phyloP scores from a whole-genome alignment of 2,113 vertebrate genomes.

The Eulacestoma nigropectus region DNA sequence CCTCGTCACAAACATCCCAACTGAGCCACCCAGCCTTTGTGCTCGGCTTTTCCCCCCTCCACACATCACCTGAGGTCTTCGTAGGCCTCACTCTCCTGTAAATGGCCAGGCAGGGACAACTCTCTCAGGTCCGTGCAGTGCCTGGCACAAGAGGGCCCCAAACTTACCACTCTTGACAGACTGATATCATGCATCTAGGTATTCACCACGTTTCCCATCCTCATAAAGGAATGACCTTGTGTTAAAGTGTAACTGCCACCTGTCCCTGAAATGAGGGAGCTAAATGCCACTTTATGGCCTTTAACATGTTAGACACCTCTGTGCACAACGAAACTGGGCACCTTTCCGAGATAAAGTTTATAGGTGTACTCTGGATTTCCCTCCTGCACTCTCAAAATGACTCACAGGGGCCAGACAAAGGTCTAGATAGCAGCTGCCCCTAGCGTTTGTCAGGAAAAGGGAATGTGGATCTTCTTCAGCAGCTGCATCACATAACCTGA shows the following conservation, averaged over 20 bases:
- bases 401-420: neutral
- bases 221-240: neutral
- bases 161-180: neutral
- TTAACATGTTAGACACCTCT: neutral
- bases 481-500: neutral
- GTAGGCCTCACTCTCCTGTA: neutral
- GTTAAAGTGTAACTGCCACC: constrained; percentile 33
- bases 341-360: neutral
- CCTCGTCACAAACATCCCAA: neutral
- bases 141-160: neutral
- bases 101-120: neutral
- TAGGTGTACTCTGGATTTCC: neutral
- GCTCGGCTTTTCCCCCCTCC: neutral
- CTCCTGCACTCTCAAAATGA: neutral
- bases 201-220: neutral
- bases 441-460: neutral
- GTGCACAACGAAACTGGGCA: neutral
- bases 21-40: neutral
- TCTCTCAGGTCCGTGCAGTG: accelerated
- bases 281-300: neutral
- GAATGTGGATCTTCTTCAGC: neutral
- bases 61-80: neutral
- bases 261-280: neutral
- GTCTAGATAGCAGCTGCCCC: neutral
- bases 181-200: neutral